Base-by-base conservation (phyloP, 2,113 vertebrate genomes). In the Elephas maximus region DNA sequence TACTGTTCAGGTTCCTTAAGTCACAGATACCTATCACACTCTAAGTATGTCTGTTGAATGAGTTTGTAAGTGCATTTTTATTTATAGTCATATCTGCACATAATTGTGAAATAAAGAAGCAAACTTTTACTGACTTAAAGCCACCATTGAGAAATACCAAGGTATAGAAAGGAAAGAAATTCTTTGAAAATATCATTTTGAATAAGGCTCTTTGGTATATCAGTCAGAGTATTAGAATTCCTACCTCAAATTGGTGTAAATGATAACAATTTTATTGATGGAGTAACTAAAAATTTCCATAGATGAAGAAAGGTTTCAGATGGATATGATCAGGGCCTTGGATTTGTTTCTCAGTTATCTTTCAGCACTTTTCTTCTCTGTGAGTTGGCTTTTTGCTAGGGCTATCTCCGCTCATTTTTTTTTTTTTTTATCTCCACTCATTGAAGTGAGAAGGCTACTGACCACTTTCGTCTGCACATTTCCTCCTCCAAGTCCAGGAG, bases 11-110 rank as follows among this genome's bases (percentile, higher is more conserved):
- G 62, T 57, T 83, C 48, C 30, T 67, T 67, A 53, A 17, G 74
- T 77, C 24, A 14, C 48, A 44, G 71, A 12, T 88, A 30, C 15
- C 12, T 17, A 23, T 9, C 78, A 33, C 15, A 88, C 23, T 80
- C 45, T 89, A 28, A 91, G 93, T 88, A 69, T 53, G 12, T 63
- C n/a, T 77, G 69, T 65, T 88, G 77, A 89, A 37, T 45, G 73
- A 93, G 4, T 48, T 2, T 37, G 14, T 62, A 80, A 53, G 73
- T 73, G 65, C 21, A 86, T 88, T 86, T 81, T 5, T 45, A 81
- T 69, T 90, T 89, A 60, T 76, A 65, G 33, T 23, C n/a, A 41
- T 78, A 79, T 71, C 0, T 87, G 26, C 44, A 33, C 4, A 62
- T 82, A 67, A 79, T 33, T 74, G 14, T 20, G 87, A 83, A 87